A percentile compares a stretch with the other conserved stretches of the same genome.
Conservation (phyloP, 2,797 vertebrate genomes). For the Cryptoblepharus egeriae region DNA sequence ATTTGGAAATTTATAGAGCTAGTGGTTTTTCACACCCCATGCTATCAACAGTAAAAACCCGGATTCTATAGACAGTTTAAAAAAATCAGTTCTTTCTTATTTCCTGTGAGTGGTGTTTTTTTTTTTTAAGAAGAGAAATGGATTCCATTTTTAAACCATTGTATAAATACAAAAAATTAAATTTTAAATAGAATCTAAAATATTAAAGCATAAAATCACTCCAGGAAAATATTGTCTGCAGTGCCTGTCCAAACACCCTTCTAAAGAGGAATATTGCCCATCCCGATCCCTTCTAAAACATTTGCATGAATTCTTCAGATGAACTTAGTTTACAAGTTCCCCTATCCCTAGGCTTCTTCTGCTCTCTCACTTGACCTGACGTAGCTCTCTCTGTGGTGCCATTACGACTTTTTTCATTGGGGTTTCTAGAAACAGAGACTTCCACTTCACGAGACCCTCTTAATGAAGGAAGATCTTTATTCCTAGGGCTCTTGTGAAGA, state of each 20-base stretch:
- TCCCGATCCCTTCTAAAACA: background rate
- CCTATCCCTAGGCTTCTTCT: too few relatives aligned
- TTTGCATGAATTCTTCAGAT: background rate
- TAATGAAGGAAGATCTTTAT: too few relatives aligned
- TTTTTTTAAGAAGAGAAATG: background rate
- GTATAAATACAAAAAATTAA: background rate
- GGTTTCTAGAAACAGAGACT: too few relatives aligned
- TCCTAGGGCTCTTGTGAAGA: too few relatives aligned
- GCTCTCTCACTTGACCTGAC: too few relatives aligned
- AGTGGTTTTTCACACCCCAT: background rate
- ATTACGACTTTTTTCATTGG: too few relatives aligned
- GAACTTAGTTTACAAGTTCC: background rate
- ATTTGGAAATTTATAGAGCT: background rate
- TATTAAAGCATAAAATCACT: background rate
- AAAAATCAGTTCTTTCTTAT: background rate
- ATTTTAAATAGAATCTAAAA: background rate
- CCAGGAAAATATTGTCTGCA: background rate
- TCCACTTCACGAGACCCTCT: too few relatives aligned
- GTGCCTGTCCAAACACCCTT: background rate
- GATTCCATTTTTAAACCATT: too few relatives aligned
- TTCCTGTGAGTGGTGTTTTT: background rate
- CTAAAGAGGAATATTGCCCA: background rate
- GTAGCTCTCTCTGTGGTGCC: too few relatives aligned
- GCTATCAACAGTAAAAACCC: background rate
- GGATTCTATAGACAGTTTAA: too few relatives aligned